Evolutionary conservation across 2,888 invertebrate species (phyloP).

Genomic region (Campoplex nolae): DNA sequence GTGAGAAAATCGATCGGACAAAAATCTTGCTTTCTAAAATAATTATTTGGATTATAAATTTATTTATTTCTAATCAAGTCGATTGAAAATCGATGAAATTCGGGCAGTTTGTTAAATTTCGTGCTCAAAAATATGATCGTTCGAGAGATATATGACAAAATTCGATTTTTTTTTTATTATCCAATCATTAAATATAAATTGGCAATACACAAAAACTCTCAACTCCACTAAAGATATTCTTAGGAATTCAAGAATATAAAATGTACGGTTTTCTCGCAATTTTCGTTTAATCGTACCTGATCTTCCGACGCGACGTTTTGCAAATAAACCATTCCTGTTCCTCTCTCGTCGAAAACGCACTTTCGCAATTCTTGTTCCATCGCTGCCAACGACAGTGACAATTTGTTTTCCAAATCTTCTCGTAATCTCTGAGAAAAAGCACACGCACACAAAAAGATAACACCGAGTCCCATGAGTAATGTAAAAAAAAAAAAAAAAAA

Average conservation of each 20-base stretch:
- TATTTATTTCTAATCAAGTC: neutral
- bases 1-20: neutral
- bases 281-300: slow-evolving; percentile 81
- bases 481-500: too few relatives aligned
- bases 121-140: neutral
- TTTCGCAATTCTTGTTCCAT: slow-evolving; percentile 91
- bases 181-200: slow-evolving; percentile 5
- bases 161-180: neutral
- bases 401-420: slow-evolving; percentile 89
- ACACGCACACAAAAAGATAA: neutral
- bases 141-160: neutral
- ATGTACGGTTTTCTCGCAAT: slow-evolving; percentile 34
- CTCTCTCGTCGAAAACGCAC: slow-evolving; percentile 87
- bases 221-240: slow-evolving; percentile 18
- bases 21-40: neutral
- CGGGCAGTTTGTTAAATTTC: neutral
- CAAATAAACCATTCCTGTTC: slow-evolving; percentile 87
- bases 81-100: neutral
- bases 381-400: slow-evolving; percentile 88
- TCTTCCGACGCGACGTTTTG: slow-evolving; percentile 85
- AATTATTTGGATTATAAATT: neutral
- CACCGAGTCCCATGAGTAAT: neutral
- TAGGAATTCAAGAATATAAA: slow-evolving; percentile 56
- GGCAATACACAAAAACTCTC: slow-evolving; percentile 27
- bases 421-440: slow-evolving; percentile 85